Evolutionary conservation across 2,113 vertebrate genomes (phyloP), one percentile per base, ranked within the genome.

Genomic region (Mirza zaza): DNA sequence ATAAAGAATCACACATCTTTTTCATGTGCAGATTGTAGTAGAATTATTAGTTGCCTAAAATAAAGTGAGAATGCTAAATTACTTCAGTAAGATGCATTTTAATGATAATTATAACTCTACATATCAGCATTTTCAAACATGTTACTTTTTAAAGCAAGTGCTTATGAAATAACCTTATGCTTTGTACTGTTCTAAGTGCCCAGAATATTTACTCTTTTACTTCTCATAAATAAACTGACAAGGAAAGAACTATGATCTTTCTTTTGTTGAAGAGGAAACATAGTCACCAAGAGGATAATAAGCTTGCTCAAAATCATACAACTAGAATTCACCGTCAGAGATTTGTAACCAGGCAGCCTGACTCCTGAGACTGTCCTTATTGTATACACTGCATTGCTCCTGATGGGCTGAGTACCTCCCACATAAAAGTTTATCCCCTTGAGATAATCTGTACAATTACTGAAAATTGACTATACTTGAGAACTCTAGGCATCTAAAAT

Each of bases 71-170:
- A 87, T 68, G 23, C 59, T 89, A 89, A 59, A 61, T 63, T 34
- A 77, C 42, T 75, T n/a, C 17, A 96, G 2, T 50, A 94, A 20
- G 21, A 79, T 75, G 5, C 8, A 95, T 65, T 48, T 75, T 81
- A 95, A 87, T 85, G 73, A 82, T 90, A 93, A 93, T 63, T 82
- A 87, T 76, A 89, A 67, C 15, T 6, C 39, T 96, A 90, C 68
- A 91, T 90, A 87, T 85, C 52, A 95, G 90, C 23, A 90, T 59
- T 77, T 86, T 81, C 1, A 13, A 73, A 92, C 84, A 63, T 48
- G 18, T 71, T 92, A 59, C 52, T 80, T 57, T 97, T 79, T 95
- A 34, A 79, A 86, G 11, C 42, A 84, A 80, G 4, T 48, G 36
- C 34, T 96, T 86, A 77, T 92, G 75, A 36, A 89, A 48, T 61